A percentile compares a stretch with the other conserved stretches of the same genome.
Conservation (phyloP, 2,888 invertebrate species). For the Platynereis dumerilii region DNA sequence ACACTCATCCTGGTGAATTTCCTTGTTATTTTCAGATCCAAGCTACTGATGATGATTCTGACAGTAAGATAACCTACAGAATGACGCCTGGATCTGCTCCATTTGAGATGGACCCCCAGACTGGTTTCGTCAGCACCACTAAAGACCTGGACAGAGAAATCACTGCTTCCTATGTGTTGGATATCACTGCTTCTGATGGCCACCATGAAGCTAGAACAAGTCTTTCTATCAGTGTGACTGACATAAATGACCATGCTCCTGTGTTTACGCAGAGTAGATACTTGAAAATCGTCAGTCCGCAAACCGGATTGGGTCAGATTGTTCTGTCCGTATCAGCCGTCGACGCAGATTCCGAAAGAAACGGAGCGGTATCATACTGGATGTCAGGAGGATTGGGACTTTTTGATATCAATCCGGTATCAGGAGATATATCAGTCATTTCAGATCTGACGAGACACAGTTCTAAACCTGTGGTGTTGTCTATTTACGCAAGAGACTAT, state of each 20-base stretch:
- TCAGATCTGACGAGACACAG: not conserved
- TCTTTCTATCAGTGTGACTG: conserved; percentile 39
- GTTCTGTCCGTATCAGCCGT: conserved; percentile 4
- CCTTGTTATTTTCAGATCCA: conserved; percentile 15
- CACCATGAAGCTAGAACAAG: conserved; percentile 27
- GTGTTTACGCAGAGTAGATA: not conserved
- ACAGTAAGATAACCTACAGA: not conserved
- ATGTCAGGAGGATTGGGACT: conserved; percentile 25
- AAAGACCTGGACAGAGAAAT: conserved; percentile 11
- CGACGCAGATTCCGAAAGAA: conserved; percentile 17
- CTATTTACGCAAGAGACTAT: conserved; percentile 26
- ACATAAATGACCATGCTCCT: conserved; percentile 24
- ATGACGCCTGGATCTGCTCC: not conserved
- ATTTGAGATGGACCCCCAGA: conserved; percentile 9
- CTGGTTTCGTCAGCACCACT: conserved; percentile 9
- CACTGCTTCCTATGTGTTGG: not conserved
- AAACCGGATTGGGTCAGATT: conserved; percentile 6
- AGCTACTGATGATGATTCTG: conserved; percentile 26
- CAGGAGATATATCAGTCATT: conserved; percentile 21
- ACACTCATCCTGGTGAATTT: too few relatives aligned
- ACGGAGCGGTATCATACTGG: conserved; percentile 26
- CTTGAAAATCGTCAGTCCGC: conserved; percentile 10
- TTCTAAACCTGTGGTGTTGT: conserved; percentile 13
- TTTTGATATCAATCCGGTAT: conserved; percentile 24
- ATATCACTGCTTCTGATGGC: conserved; percentile 16